Conservation (phyloP, 2,797 vertebrate genomes). For the Takifugu rubripes region DNA sequence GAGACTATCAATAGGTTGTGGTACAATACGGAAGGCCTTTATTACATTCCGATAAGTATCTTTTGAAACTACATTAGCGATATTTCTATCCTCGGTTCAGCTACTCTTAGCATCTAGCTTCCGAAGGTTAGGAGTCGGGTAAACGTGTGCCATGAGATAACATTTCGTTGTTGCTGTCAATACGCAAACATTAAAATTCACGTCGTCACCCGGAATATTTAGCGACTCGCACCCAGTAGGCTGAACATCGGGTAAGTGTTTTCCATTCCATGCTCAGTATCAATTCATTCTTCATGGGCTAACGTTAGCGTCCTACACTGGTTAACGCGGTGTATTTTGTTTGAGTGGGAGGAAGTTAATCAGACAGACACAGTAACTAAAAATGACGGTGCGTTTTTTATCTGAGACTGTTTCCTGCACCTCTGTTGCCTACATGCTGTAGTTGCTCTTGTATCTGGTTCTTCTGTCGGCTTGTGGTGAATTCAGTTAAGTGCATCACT, state of each 20-base stretch:
- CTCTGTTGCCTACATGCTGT: too few species aligned
- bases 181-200: not conserved
- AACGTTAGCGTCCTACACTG: slow-evolving; percentile 22
- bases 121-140: slow-evolving; percentile 16
- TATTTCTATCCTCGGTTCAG: slow-evolving; percentile 17
- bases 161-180: not conserved
- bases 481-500: fast-evolving
- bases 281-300: slow-evolving; percentile 10
- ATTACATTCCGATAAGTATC: slow-evolving; percentile 8
- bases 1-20: not conserved
- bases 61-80: not conserved
- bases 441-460: not conserved
- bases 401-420: not conserved
- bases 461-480: not conserved
- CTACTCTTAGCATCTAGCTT: slow-evolving; percentile 53
- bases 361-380: not conserved
- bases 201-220: slow-evolving; percentile 1
- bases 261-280: not conserved
- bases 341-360: not conserved
- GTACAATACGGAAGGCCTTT: slow-evolving; percentile 5
- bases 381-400: not conserved
- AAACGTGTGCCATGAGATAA: slow-evolving; percentile 51
- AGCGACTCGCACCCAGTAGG: too few species aligned
- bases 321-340: slow-evolving; percentile 1
- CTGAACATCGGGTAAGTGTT: slow-evolving; percentile 27